Base-by-base conservation (phyloP, 2,797 vertebrate species). In the Etheostoma nigrum region DNA sequence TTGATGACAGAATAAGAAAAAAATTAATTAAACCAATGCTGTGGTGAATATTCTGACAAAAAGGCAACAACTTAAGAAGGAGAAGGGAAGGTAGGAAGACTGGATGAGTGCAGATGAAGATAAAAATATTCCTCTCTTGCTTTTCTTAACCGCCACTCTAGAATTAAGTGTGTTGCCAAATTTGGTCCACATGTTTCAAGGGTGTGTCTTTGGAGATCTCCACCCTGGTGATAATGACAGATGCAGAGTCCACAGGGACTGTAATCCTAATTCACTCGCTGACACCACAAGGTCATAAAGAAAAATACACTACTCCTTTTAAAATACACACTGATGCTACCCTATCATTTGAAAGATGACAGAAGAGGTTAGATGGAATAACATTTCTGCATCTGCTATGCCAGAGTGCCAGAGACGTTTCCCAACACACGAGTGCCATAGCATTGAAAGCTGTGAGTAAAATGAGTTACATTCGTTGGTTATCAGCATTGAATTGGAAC, bases 221-320 rank as follows among this genome's bases (percentile, higher is more conserved):
- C 91, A 88, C 89, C 92, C 89, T 87, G 52, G 74, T 77, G 85
- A 78, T 92, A 93, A 94, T 93, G 79, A 93, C 87, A 92, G 91
- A 80, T 69, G 69, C 40, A 0, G 57, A 66, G 49, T 76, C 67
- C 69, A 44, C 57, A 52, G 57, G 60, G 74, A n/a, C 36, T 53
- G 67, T 55, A 85, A 81, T 57, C 67, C 55, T 61, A 61, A 27
- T 68, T 78, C 67, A 61, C 67, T 78, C 62, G 30, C 61, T 70
- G 65, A 78, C 67, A 84, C 79, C 85, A 80, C 84, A 79, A 25
- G 48, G 72, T 65, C 40, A 18, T 61, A 62, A 15, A 65, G 4
- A 13, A 18, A 33, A 23, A 11, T 73, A 71, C 47, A 62, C 33
- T 5, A 30, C 59, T 48, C 25, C 27, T 72, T 85, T 71, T 78